Percentiles rank a stretch among this genome's conserved stretches.
Conservation (phyloP, 2,113 vertebrate genomes). For the Platichthys flesus region DNA sequence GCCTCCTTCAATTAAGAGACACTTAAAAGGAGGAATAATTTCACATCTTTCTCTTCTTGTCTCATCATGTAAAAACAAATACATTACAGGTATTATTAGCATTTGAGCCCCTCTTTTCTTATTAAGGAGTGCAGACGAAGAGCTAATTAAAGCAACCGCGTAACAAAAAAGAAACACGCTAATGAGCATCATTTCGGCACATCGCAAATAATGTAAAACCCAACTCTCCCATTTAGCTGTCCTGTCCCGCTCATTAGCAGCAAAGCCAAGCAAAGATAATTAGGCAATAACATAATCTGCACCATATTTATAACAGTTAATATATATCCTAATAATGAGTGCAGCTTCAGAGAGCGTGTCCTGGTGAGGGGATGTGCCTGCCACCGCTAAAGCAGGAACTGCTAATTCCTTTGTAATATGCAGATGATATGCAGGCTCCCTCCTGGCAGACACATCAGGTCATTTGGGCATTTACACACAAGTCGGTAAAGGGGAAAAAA, state of each 20-base stretch:
- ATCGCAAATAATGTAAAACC: conserved; percentile 79
- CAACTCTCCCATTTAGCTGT: conserved; percentile 73
- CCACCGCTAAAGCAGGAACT: conserved; percentile 26
- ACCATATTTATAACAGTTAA: conserved; percentile 70
- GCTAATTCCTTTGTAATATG: conserved; percentile 76
- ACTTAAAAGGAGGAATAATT: conserved; percentile 71
- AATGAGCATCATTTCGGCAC: conserved; percentile 80
- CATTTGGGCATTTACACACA: conserved; percentile 75
- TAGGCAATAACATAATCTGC: conserved; percentile 76
- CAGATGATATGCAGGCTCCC: conserved; percentile 74
- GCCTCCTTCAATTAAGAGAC: conserved; percentile 69
- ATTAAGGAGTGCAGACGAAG: conserved; percentile 56
- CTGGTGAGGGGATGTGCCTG: conserved; percentile 17
- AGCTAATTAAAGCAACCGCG: conserved; percentile 76
- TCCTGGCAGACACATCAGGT: conserved; percentile 71
- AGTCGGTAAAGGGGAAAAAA: conserved; percentile 76
- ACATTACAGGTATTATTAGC: conserved; percentile 81
- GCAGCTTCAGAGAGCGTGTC: conserved; percentile 47
- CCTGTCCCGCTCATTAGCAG: conserved; percentile 78
- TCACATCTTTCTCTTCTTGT: conserved; percentile 59
- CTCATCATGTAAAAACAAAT: conserved; percentile 80
- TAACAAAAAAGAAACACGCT: conserved; percentile 70
- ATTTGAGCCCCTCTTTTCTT: conserved; percentile 58
- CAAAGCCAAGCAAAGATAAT: conserved; percentile 79
- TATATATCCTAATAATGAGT: conserved; percentile 76